Evolutionary conservation across 2,888 invertebrate species (phyloP).

Genomic region (Xestoiulus laeticollis): DNA sequence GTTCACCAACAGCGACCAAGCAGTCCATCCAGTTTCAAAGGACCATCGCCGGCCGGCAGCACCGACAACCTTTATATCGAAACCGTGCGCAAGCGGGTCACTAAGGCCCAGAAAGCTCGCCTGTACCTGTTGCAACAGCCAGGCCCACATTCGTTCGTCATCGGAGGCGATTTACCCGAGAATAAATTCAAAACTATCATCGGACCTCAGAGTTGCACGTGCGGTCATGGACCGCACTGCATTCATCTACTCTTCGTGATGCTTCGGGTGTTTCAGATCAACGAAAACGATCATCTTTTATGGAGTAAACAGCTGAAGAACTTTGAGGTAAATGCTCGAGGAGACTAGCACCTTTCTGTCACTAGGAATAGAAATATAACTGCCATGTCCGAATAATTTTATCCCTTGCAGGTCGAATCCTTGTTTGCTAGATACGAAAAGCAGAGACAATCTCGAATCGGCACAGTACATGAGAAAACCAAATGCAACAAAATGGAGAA

Average conservation of each 20-base stretch:
- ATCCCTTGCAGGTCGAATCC: slow-evolving; percentile 61
- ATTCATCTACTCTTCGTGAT: slow-evolving; percentile 67
- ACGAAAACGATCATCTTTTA: slow-evolving; percentile 63
- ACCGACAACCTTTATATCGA: slow-evolving; percentile 55
- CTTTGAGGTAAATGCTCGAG: slow-evolving; percentile 63
- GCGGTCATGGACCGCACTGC: slow-evolving; percentile 65
- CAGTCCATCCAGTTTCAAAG: slow-evolving; percentile 51
- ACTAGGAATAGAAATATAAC: not conserved
- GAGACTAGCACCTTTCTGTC: not conserved
- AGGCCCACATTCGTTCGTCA: slow-evolving; percentile 66
- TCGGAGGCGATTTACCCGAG: slow-evolving; percentile 65
- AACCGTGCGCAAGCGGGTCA: slow-evolving; percentile 57
- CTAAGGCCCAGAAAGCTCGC: slow-evolving; percentile 62
- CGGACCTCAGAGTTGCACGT: slow-evolving; percentile 67
- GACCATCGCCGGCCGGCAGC: slow-evolving; percentile 53
- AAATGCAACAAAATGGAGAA: not conserved
- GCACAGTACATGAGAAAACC: not conserved
- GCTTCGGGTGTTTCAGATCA: slow-evolving; percentile 66
- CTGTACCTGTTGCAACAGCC: slow-evolving; percentile 66
- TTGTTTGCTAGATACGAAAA: slow-evolving; percentile 57
- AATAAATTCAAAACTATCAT: slow-evolving; percentile 66
- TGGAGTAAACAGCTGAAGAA: slow-evolving; percentile 65
- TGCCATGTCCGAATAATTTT: slow-evolving; percentile 1
- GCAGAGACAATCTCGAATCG: slow-evolving; percentile 30
- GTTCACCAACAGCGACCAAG: slow-evolving; percentile 50